Conservation (phyloP, 2,797 vertebrate genomes). For the Halcyon chelicuti region DNA sequence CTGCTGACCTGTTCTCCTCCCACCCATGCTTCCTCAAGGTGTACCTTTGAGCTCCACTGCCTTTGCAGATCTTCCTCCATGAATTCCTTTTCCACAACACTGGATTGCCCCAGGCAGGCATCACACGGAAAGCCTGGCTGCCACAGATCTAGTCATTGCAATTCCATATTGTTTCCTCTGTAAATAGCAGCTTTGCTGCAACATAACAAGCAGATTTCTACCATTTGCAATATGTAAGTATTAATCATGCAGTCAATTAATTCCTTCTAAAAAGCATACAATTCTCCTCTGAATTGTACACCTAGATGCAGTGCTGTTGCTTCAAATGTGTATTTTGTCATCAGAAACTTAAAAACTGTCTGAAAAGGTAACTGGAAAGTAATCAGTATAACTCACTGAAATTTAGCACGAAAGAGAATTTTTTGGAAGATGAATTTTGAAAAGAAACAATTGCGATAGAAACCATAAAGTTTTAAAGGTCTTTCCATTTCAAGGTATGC, state of each 20-base stretch:
- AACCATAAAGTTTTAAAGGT: slow-evolving; percentile 28
- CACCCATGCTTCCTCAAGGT: neutral
- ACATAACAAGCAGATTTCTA: neutral
- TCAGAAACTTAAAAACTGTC: neutral
- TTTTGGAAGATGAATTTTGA: slow-evolving; percentile 23
- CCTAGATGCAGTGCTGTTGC: neutral
- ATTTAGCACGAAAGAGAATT: neutral
- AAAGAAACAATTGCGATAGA: neutral
- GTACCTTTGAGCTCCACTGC: slow-evolving; percentile 6
- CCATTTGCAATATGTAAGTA: neutral
- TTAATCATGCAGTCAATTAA: neutral
- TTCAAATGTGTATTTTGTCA: neutral
- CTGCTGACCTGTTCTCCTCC: neutral
- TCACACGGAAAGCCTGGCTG: neutral
- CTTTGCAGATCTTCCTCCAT: neutral
- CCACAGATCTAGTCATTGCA: neutral
- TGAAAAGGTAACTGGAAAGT: neutral
- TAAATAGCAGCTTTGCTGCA: neutral
- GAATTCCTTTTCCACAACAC: neutral
- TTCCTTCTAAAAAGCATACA: neutral
- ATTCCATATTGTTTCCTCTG: neutral
- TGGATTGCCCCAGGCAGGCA: slow-evolving; percentile 17
- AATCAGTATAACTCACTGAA: neutral
- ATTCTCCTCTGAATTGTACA: neutral
- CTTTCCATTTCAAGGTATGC: neutral